Base-by-base conservation (phyloP, 2,888 invertebrate genomes). In the Athalia cordata region DNA sequence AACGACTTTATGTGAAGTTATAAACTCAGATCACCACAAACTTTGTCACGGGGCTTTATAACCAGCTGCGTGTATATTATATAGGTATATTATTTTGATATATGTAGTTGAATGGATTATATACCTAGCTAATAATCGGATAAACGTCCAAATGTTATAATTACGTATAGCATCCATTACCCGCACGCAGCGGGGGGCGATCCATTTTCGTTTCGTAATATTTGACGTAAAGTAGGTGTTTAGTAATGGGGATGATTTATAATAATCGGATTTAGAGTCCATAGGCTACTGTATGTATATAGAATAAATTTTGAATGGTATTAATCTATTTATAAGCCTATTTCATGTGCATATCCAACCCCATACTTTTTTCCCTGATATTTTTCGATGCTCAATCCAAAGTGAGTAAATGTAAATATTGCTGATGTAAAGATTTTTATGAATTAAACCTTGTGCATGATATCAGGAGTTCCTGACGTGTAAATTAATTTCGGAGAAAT, bases 1-100 rank as follows among this genome's bases (percentile, higher is more conserved):
- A 75, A 64, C 75, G 64, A 62, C 75, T 75, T 75, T 75, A 75
- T 75, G 62, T 75, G 61, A 75, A 75, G 75, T 75, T 75, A 64
- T 64, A 62, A 75, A 75, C 62, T 75, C 50, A 50, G 50, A 45
- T 61, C 50, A 29, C 47, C 11, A 15, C 59, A n/a, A 75, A 75
- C 75, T 75, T 75, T 7, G 50, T 9, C n/a, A 49, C 62, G 52
- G 72, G 13, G 47, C 59, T 43, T n/a, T 70, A 29, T 70, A 8
- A 43, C 57, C 8, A 45, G 11, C 55, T 67, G 52, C 59, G 45
- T 29, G 15, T 45, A 45, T 45, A n/a, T 65, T 45, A 11, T 43
- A 9, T 65, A 65, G 9, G 59, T 3, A 29, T 15, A 55, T 49
- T 13, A 13, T 5, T n/a, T 47, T n/a, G 49, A 49, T 49, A 49